Evolutionary conservation across 2,113 vertebrate genomes (phyloP).

Genomic region (Carollia perspicillata): DNA sequence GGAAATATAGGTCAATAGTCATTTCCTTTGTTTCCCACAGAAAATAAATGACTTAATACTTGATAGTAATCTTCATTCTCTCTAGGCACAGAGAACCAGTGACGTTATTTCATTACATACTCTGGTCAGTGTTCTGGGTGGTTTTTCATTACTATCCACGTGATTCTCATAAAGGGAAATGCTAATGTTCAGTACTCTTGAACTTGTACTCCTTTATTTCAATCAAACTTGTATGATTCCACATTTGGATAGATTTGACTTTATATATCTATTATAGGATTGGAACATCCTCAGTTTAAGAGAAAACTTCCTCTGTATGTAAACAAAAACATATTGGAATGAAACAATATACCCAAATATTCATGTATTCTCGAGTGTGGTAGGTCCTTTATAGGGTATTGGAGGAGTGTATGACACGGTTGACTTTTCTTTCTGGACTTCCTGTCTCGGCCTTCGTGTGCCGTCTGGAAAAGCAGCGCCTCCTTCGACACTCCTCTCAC

Average conservation of each 20-base stretch:
- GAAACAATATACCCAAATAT: neutral
- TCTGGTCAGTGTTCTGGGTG: constrained; percentile 25
- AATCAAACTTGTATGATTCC: neutral
- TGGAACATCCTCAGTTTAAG: neutral
- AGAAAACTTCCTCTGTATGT: neutral
- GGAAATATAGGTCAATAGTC: constrained; percentile 30
- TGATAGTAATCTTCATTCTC: constrained; percentile 62
- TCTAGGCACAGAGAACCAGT: neutral
- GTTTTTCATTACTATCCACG: constrained; percentile 20
- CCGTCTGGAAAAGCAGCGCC: neutral
- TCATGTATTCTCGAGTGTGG: neutral
- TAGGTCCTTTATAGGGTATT: neutral
- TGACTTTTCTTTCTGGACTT: neutral
- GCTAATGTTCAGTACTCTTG: constrained; percentile 18
- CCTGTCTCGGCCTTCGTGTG: neutral
- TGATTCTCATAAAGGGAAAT: constrained; percentile 49
- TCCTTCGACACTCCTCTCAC: neutral
- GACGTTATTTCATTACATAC: constrained; percentile 44
- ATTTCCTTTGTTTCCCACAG: constrained; percentile 33
- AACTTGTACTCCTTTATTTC: neutral
- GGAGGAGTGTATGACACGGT: neutral
- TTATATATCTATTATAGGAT: neutral
- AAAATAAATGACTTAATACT: constrained; percentile 33
- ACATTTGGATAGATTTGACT: neutral
- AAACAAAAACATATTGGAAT: neutral